Evolutionary conservation across 2,888 invertebrate species (phyloP).

Genomic region (Rhingia rostrata): DNA sequence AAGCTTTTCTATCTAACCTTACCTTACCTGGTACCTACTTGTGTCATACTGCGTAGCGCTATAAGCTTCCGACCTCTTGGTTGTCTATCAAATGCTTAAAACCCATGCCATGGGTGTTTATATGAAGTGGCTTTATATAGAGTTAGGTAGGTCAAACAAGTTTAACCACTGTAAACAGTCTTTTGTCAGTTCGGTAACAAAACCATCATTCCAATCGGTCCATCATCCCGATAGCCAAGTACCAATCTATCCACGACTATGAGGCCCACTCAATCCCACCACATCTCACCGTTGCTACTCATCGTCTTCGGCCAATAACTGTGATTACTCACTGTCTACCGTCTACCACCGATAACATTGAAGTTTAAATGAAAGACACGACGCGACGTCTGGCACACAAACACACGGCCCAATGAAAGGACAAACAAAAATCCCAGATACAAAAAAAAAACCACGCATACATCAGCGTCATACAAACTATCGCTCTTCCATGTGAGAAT

Average conservation of each 20-base stretch:
- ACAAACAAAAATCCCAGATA: slow-evolving; percentile 40
- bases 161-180: no score
- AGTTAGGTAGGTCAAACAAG: no score
- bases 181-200: not conserved
- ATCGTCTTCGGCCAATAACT: slow-evolving; percentile 52
- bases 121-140: no score
- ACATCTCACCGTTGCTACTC: slow-evolving; percentile 34
- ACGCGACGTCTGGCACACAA: slow-evolving; percentile 54
- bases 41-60: no score
- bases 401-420: slow-evolving; percentile 21
- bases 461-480: slow-evolving; percentile 54
- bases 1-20: no score
- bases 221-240: slow-evolving; percentile 27
- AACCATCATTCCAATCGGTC: slow-evolving; percentile 5
- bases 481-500: slow-evolving; percentile 63
- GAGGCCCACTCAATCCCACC: slow-evolving; percentile 26
- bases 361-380: slow-evolving; percentile 68
- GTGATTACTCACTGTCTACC: slow-evolving; percentile 70
- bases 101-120: no score
- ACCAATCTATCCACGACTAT: slow-evolving; percentile 25
- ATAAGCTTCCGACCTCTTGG: no score
- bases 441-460: slow-evolving; percentile 22
- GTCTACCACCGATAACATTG: slow-evolving; percentile 59
- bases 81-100: no score
- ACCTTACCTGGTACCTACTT: no score